Percentiles rank a stretch among this genome's conserved stretches.
These are phyloP conservation scores for Phlogophora meticulosa DNA, from an alignment of 2,888 invertebrate species.

Conservation along the genomic window DNA sequence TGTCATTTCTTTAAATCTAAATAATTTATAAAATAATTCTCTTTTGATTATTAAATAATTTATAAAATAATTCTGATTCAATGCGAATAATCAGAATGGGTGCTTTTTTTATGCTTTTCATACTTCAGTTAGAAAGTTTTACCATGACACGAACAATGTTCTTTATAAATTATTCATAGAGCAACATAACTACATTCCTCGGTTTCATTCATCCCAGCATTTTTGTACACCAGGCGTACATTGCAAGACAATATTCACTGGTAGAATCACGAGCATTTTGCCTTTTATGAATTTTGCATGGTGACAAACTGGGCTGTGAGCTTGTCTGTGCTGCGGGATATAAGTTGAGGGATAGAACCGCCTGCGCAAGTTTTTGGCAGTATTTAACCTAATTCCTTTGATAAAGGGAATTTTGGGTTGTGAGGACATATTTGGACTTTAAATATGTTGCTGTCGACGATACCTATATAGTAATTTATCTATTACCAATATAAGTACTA, in stretches of 20 bases:
- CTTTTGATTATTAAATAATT: too few relatives aligned
- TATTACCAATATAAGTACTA: too few relatives aligned
- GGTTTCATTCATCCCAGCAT: slow-evolving; percentile 18
- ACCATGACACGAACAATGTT: slow-evolving; percentile 22
- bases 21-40: too few relatives aligned
- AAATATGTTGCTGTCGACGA: not conserved
- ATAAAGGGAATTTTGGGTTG: not conserved
- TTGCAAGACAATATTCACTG: slow-evolving; percentile 30
- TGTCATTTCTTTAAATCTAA: too few relatives aligned
- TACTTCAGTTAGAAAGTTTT: slow-evolving; percentile 6
- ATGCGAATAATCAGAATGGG: not conserved
- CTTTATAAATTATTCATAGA: slow-evolving; percentile 27
- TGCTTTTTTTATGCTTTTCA: slow-evolving; percentile 4
- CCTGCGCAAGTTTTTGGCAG: slow-evolving; percentile 23
- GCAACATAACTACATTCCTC: slow-evolving; percentile 17
- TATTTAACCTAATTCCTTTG: not conserved
- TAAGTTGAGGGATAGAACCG: slow-evolving; percentile 36
- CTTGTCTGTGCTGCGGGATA: slow-evolving; percentile 38
- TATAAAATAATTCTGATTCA: too few relatives aligned
- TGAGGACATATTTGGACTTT: not conserved
- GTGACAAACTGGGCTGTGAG: slow-evolving; percentile 63
- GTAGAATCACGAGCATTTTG: slow-evolving; percentile 48
- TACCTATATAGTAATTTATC: not conserved
- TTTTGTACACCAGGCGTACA: slow-evolving; percentile 23
- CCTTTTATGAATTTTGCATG: slow-evolving; percentile 67